Evolutionary conservation across 2,797 vertebrate species (phyloP), one percentile per base, ranked within the genome.

Genomic region (Ataeniobius toweri): DNA sequence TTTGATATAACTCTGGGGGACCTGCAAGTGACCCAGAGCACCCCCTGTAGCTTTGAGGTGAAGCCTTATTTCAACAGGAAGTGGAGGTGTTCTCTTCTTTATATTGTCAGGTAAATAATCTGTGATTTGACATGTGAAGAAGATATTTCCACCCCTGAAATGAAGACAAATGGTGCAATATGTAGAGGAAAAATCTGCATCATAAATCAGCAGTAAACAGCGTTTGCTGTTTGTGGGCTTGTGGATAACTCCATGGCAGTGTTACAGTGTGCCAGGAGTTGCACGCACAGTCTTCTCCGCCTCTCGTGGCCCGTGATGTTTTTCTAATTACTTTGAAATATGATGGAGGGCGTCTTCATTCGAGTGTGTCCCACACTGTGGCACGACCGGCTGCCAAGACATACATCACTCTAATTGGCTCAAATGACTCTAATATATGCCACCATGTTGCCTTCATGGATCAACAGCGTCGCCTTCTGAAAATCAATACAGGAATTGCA

Each of bases 251-350:
- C 68, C 51, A 67, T 59, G 59, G 63, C 59, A 75, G 61, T 80
- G 63, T 84, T 79, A 24, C 24, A 75, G 77, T 71, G 46, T 81
- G 81, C 85, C 80, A 79, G 78, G 78, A 88, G 86, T 92, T 83
- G 79, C 76, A 65, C 69, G 41, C 75, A 84, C 78, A 71, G 53
- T 78, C 76, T 16, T 80, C 77, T 83, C 50, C 72, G 50, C 77
- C 71, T 79, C 77, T 81, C 79, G 71, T 68, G 67, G 74, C 89
- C 72, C 84, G 74, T 86, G 87, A 93, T 92, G 90, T 92, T 93
- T 94, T 93, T 93, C 83, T 94, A 94, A 95, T 94, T 94, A 94
- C 90, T 92, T 86, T 92, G 90, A 94, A 89, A 95, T 93, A 94
- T 91, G 82, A 93, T 48, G 36, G 73, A 69, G 83, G 44, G 83